These are phyloP conservation scores for Eunapius fragilis DNA, from an alignment of 37 sponge, comb jelly and placozoan genomes.

Conservation along the genomic window DNA sequence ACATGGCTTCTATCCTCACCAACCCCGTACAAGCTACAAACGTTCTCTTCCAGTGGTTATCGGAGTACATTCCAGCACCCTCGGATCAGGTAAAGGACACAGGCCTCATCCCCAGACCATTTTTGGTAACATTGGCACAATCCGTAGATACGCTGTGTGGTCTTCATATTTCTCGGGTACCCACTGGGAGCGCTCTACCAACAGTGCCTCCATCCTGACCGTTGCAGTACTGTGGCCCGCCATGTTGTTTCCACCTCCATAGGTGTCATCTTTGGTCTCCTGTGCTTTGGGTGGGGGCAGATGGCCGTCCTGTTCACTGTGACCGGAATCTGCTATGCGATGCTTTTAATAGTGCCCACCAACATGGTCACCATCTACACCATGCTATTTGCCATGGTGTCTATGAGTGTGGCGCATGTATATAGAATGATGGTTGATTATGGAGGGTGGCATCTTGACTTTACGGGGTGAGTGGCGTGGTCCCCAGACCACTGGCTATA, in stretches of 20 bases:
- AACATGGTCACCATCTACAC: conserved; percentile 18
- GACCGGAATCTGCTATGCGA: conserved; percentile 27
- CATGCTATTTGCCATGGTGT: conserved; percentile 62
- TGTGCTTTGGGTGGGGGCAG: conserved; percentile 59
- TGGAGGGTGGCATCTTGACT: conserved; percentile 75
- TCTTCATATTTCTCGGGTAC: conserved; percentile 30
- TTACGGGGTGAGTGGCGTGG: conserved; percentile 62
- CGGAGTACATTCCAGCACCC: not conserved
- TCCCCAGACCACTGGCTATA: not conserved
- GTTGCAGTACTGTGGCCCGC: conserved; percentile 9
- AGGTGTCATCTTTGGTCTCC: conserved; percentile 47
- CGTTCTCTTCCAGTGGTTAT: not conserved
- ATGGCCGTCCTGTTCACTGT: conserved; percentile 39
- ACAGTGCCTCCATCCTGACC: conserved; percentile 46
- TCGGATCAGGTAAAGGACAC: not conserved
- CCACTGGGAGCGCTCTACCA: conserved; percentile 44
- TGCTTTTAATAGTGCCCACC: conserved; percentile 27
- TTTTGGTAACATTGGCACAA: not conserved
- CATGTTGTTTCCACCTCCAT: conserved; percentile 26
- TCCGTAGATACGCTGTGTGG: conserved; percentile 66
- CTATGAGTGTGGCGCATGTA: conserved; percentile 58
- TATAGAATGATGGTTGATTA: conserved; percentile 75
- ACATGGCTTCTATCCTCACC: not conserved
- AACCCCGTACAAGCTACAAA: not conserved
- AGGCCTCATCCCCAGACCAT: not conserved